Base-by-base conservation (phyloP, 2,888 invertebrate species). In the Allacma fusca region DNA sequence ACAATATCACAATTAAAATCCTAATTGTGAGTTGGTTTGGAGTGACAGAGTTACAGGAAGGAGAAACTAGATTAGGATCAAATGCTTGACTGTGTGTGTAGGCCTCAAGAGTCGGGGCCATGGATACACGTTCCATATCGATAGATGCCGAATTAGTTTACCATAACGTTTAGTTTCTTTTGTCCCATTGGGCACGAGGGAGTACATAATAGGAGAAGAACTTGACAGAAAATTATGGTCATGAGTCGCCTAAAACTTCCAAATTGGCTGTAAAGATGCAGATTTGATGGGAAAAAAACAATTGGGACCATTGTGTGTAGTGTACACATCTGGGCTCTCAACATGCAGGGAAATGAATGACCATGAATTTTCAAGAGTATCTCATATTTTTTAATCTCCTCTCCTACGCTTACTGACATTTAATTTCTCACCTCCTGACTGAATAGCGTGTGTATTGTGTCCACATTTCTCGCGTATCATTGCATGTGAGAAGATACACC, bases 291-390 rank as follows among this genome's bases (percentile, higher is more conserved):
- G 26, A 24, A 24, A 62, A 62, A 62, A 24, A 62, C 2, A 50
- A 12, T n/a, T 9, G 16, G 4, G 50, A 50, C 9, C 16, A 26
- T 9, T 34, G 34, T 34, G 34, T 34, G 5, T 34, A 9, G 4
- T 34, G 34, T 34, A 7, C 34, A 34, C n/a, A n/a, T n/a, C n/a
- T n/a, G n/a, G n/a, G n/a, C n/a, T n/a, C 59, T 59, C 9, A 59
- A 59, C 19, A 59, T n/a, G n/a, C 12, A 24, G 62, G 26, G 26
- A 62, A 62, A 26, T 24, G 50, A 34, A 62, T 72, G 72, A 62
- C 72, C 72, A 59, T 72, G 72, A 72, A 72, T 72, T 70, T 72
- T 72, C 21, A 72, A 72, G 72, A 57, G 72, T 72, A 72, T 70
- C 50, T 70, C 70, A 72, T 69, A 72, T 72, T 72, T 72, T 59